Evolutionary conservation across 2,888 invertebrate species (phyloP).

Genomic region (Plutella xylostella): DNA sequence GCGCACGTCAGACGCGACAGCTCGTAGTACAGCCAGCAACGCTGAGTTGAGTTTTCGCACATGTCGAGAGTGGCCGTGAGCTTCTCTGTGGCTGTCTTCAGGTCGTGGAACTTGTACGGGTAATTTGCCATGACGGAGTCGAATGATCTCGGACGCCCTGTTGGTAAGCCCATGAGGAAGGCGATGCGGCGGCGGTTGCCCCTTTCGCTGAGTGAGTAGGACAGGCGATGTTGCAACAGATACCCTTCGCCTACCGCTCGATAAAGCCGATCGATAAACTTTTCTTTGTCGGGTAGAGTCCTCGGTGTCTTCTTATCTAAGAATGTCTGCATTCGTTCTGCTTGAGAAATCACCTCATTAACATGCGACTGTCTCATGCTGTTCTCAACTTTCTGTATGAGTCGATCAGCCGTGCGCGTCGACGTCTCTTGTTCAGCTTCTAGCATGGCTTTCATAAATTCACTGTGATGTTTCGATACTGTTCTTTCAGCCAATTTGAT

Average conservation of each 20-base stretch:
- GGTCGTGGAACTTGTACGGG: conserved; percentile 54
- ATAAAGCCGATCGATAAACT: conserved; percentile 51
- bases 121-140: conserved; percentile 62
- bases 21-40: conserved; percentile 61
- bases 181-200: conserved; percentile 56
- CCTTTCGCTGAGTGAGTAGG: conserved; percentile 53
- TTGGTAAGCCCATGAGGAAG: conserved; percentile 54
- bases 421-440: conserved; percentile 47
- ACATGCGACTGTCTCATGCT: conserved; percentile 22
- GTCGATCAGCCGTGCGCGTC: conserved; percentile 43
- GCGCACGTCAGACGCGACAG: conserved; percentile 44
- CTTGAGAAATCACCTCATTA: conserved; percentile 50
- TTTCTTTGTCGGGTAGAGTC: conserved; percentile 51
- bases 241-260: conserved; percentile 56
- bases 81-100: conserved; percentile 46
- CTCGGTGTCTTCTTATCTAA: conserved; percentile 49
- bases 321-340: conserved; percentile 58
- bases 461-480: conserved; percentile 48
- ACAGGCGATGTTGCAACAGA: conserved; percentile 46
- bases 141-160: conserved; percentile 50
- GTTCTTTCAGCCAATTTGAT: conserved; percentile 53
- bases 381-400: conserved; percentile 12
- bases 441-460: conserved; percentile 43
- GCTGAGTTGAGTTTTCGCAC: conserved; percentile 60
- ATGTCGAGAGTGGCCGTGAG: conserved; percentile 43